phyloP scores from a whole-genome alignment of 2,113 vertebrate genomes.

The Cebidichthys violaceus region DNA sequence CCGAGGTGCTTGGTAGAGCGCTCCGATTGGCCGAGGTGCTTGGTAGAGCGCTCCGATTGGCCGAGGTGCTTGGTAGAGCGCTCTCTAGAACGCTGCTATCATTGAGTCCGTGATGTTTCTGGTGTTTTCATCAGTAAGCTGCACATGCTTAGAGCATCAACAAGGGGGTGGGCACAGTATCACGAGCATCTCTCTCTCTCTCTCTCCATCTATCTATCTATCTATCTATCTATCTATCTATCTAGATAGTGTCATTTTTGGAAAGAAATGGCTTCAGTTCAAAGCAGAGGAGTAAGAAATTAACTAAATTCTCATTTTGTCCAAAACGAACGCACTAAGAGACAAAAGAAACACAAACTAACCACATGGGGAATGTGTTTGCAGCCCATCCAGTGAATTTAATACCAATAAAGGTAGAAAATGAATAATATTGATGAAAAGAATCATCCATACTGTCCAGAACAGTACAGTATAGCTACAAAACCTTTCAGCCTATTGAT shows the following conservation, averaged over 20 bases:
- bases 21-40: background rate
- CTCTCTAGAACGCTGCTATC: background rate
- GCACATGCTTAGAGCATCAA: background rate
- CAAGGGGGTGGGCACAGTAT: background rate
- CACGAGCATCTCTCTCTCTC: background rate
- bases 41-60: background rate
- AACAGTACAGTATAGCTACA: background rate
- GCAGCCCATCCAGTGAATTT: background rate
- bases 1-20: background rate
- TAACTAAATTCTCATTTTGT: background rate
- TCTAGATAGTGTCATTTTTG: background rate
- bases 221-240: background rate
- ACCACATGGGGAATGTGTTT: background rate
- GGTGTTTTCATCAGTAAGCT: background rate
- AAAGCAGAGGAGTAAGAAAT: background rate
- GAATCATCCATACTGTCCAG: background rate
- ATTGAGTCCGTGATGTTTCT: background rate
- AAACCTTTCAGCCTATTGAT: background rate
- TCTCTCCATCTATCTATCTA: background rate
- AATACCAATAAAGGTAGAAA: background rate
- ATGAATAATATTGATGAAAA: background rate
- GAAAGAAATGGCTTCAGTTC: background rate
- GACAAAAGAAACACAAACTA: background rate
- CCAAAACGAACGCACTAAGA: background rate
- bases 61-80: background rate